phyloP scores from a whole-genome alignment of 2,888 invertebrate species.

The Cosmopolites sordidus region DNA sequence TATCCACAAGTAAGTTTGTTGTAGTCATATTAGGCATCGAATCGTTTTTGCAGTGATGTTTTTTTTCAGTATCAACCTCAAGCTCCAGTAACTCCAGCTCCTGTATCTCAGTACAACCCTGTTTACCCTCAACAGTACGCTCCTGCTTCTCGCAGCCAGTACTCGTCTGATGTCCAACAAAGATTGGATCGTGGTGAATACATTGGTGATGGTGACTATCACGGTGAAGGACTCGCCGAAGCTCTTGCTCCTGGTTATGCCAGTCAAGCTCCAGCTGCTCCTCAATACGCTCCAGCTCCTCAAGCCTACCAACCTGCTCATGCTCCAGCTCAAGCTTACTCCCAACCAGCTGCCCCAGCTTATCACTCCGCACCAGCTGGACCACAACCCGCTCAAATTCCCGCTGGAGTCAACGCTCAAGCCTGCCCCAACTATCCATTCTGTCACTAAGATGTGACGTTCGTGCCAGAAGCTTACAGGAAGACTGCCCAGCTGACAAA shows the following conservation, averaged over 20 bases:
- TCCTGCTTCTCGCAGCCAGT: conserved; percentile 32
- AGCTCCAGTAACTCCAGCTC: conserved; percentile 23
- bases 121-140: conserved; percentile 35
- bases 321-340: conserved; percentile 21
- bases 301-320: conserved; percentile 29
- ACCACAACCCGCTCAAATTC: conserved; percentile 38
- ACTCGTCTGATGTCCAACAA: conserved; percentile 35
- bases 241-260: conserved; percentile 38
- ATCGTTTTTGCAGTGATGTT: no score
- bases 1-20: conserved; percentile 18
- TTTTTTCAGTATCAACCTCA: conserved; percentile 29
- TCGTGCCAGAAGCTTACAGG: not conserved
- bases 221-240: conserved; percentile 41
- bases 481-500: conserved; percentile 28
- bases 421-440: conserved; percentile 49
- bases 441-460: conserved; percentile 40
- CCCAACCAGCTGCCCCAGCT: conserved; percentile 16
- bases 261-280: conserved; percentile 31
- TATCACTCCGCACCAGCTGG: conserved; percentile 27
- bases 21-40: no score
- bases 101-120: conserved; percentile 34
- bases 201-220: conserved; percentile 42
- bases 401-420: conserved; percentile 46
- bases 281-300: conserved; percentile 28
- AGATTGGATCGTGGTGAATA: conserved; percentile 41